These are phyloP conservation scores for Neodiprion virginianus DNA, from an alignment of 1,140 invertebrate genomes.

Conservation along the genomic window DNA sequence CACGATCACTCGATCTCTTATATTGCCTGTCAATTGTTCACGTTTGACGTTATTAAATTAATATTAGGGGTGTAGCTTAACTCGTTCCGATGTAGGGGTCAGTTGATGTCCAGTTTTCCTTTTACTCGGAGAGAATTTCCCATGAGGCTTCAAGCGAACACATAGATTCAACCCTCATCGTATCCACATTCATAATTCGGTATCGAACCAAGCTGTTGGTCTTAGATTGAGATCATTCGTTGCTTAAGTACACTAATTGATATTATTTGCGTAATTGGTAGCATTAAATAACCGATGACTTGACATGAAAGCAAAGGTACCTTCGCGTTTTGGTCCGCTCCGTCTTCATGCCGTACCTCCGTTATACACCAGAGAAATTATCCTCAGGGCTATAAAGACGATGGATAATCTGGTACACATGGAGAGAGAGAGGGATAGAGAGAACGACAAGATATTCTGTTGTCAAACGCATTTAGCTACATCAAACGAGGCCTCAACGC, in stretches of 20 bases:
- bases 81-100: slow-evolving; percentile 30
- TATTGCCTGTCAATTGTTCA: slow-evolving; percentile 62
- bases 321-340: background rate
- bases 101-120: slow-evolving; percentile 42
- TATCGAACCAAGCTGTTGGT: too few species aligned
- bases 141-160: slow-evolving; percentile 36
- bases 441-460: slow-evolving; percentile 54
- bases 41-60: slow-evolving; percentile 60
- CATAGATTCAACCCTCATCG: background rate
- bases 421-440: slow-evolving; percentile 20
- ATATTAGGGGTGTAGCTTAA: slow-evolving; percentile 47
- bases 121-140: slow-evolving; percentile 48
- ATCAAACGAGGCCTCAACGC: slow-evolving; percentile 54
- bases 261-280: background rate
- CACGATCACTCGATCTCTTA: background rate
- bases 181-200: background rate
- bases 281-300: background rate
- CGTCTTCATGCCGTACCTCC: background rate
- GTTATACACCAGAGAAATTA: background rate
- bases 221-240: too few species aligned
- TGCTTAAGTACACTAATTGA: background rate
- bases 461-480: slow-evolving; percentile 62
- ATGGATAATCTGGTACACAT: slow-evolving; percentile 20
- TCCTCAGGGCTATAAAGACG: slow-evolving; percentile 42
- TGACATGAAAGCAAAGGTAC: background rate